Base-by-base conservation (phyloP, 2,113 vertebrate species). In the Salvelinus sp. region DNA sequence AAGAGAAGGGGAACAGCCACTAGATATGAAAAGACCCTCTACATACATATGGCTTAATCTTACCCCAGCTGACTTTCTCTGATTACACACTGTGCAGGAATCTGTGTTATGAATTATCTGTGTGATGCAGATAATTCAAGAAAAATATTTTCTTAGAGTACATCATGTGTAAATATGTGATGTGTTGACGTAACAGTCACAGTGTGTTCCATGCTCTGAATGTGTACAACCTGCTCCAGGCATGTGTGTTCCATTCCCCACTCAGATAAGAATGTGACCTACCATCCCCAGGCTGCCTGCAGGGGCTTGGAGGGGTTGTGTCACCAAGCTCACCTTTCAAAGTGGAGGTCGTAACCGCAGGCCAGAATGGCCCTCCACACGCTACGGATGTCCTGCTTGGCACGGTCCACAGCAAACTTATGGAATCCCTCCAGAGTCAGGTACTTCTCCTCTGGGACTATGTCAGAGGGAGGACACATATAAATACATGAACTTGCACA, bases 301-400 rank as follows among this genome's bases (percentile, higher is more conserved):
- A n/a, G 28, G 27, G 16, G 2, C 54, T 13, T 63, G 6, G 4
- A 28, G 20, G 6, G 38, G 57, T 58, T n/a, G 9, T 30, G 20
- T 0, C 4, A 14, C 50, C 12, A 6, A 58, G 73, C 88, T 88
- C 76, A 98, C 98, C 97, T 97, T 91, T 99, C 97, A 83, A 98
- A 98, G 79, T 99, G 98, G 12, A 98, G 95, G 76, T 99, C 98
- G 1, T 97, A 99, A 1, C 98, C 98, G 18, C 98, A 98, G 71
- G 96, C 95, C 79, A 99, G 83, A 78, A 99, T 95, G 1, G 96
- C 96, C 83, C 98, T 95, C 98, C 98, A 99, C 79, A 99, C 94
- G 0, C 97, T 98, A 0, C 97, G 97, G 87, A 98, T 96, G 85
- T 99, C 98, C 88, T 98, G 98, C 76, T 98, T 99, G 70, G 97